Conservation (phyloP, 1,140 invertebrate genomes). For the Drosophila burlai region DNA sequence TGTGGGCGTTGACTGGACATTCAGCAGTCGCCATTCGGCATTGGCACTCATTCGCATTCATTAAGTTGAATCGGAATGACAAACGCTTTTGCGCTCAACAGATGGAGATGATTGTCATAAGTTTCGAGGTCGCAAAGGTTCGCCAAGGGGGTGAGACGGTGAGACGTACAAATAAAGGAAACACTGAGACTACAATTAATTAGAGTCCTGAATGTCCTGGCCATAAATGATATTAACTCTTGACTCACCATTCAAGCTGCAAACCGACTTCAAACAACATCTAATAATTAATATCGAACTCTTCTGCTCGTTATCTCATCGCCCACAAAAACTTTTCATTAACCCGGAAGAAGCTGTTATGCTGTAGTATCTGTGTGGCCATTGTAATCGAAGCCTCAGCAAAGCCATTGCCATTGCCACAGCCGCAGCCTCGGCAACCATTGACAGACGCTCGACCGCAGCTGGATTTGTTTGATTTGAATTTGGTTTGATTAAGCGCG, state of each 20-base stretch:
- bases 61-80: constrained; percentile 43
- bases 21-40: background rate
- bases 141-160: background rate
- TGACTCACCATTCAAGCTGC: background rate
- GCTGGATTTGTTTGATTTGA: constrained; percentile 41
- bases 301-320: too few species aligned
- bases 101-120: constrained; percentile 48
- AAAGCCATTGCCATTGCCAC: background rate
- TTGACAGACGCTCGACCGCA: constrained; percentile 16
- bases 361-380: background rate
- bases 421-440: too few species aligned
- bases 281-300: background rate
- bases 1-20: constrained; percentile 20
- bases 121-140: constrained; percentile 4
- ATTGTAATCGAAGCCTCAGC: constrained; percentile 14
- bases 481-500: constrained; percentile 30
- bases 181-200: background rate
- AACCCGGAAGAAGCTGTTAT: background rate
- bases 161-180: background rate
- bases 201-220: background rate
- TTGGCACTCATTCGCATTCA: constrained; percentile 58
- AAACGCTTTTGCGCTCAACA: constrained; percentile 43
- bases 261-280: background rate
- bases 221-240: background rate
- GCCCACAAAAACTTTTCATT: constrained; percentile 13